Evolutionary conservation across 1,140 invertebrate species (phyloP).

Genomic region (Bactericera cockerelli): DNA sequence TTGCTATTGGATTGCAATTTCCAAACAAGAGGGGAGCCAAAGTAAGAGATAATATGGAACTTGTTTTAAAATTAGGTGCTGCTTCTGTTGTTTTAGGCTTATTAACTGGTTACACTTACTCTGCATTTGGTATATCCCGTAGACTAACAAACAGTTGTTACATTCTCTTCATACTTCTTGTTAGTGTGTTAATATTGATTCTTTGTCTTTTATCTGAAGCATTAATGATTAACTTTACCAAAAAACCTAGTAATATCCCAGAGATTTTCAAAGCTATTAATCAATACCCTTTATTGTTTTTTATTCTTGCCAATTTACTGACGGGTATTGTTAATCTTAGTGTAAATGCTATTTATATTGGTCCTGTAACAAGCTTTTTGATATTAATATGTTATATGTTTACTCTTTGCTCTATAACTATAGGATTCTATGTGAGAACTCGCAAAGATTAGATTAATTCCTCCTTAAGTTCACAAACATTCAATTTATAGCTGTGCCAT

Average conservation of each 20-base stretch:
- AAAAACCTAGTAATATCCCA: conserved; percentile 12
- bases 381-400: conserved; percentile 42
- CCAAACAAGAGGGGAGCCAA: conserved; percentile 26
- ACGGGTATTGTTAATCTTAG: conserved; percentile 63
- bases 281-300: conserved; percentile 59
- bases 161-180: conserved; percentile 34
- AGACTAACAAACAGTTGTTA: conserved; percentile 63
- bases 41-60: conserved; percentile 24
- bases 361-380: conserved; percentile 31
- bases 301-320: conserved; percentile 57
- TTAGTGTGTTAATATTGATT: conserved; percentile 19
- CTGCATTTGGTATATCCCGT: conserved; percentile 40
- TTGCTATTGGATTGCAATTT: conserved; percentile 47
- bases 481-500: no score
- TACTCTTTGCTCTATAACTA: conserved; percentile 24
- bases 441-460: background rate
- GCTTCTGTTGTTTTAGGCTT: conserved; percentile 32
- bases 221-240: background rate
- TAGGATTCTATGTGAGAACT: background rate
- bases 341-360: conserved; percentile 41
- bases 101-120: conserved; percentile 31
- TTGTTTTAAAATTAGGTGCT: conserved; percentile 29
- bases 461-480: no score
- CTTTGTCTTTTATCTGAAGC: conserved; percentile 7
- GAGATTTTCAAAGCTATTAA: conserved; percentile 46